Conservation (phyloP, 2,113 vertebrate species). For the Cyprinus carpio region DNA sequence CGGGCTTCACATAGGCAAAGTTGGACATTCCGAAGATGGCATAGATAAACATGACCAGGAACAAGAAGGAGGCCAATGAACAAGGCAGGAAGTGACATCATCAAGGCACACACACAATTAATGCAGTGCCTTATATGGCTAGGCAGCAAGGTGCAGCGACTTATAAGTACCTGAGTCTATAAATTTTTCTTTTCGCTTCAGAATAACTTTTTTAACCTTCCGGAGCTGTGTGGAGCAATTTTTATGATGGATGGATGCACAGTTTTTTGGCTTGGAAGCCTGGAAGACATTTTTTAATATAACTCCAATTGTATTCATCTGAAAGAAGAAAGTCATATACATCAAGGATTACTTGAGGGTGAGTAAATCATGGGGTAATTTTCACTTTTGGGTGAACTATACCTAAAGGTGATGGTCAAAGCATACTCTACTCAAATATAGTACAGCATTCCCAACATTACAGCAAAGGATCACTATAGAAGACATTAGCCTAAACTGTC, state of each 20-base stretch:
- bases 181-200: too few species aligned
- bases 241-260: too few species aligned
- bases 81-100: conserved; percentile 97
- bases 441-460: not conserved
- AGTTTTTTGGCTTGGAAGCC: too few species aligned
- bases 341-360: not conserved
- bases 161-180: too few species aligned
- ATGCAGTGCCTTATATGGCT: too few species aligned
- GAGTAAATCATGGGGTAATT: not conserved
- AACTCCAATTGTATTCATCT: not conserved
- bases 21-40: conserved; percentile 98
- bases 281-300: too few species aligned
- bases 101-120: too few species aligned
- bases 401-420: not conserved
- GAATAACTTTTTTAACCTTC: too few species aligned
- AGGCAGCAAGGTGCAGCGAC: too few species aligned
- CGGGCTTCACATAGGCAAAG: conserved; percentile 91
- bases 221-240: too few species aligned
- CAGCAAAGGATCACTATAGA: not conserved
- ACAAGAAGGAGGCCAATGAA: conserved; percentile 95
- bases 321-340: not conserved
- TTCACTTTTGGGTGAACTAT: not conserved
- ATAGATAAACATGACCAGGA: conserved; percentile 97
- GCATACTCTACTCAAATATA: not conserved
- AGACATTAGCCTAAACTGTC: not conserved